Evolutionary conservation across 2,113 vertebrate genomes (phyloP).

Genomic region (Antechinus stuartii): DNA sequence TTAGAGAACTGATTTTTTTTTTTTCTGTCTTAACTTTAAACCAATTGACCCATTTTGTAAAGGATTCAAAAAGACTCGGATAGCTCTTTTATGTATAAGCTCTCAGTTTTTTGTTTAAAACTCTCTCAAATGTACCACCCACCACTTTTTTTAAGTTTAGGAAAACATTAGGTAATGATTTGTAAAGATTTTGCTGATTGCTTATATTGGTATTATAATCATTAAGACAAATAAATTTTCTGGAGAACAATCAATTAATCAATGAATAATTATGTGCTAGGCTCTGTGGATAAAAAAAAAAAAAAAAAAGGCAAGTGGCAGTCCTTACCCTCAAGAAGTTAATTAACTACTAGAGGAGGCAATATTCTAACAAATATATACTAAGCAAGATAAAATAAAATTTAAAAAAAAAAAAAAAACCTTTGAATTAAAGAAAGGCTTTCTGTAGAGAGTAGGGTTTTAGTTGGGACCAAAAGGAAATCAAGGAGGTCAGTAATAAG

Average conservation of each 20-base stretch:
- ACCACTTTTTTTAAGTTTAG: not conserved
- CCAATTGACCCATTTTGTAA: constrained; percentile 23
- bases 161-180: constrained; percentile 10
- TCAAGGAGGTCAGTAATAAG: not conserved
- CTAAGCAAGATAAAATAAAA: not conserved
- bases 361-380: not conserved
- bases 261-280: not conserved
- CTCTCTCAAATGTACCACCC: not conserved
- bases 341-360: not conserved
- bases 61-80: constrained; percentile 30
- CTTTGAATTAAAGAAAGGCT: not conserved
- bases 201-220: not conserved
- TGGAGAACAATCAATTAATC: not conserved
- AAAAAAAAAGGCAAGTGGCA: not conserved
- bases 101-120: not conserved
- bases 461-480: not conserved
- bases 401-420: not conserved
- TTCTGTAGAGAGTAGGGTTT: not conserved
- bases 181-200: constrained; percentile 4
- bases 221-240: constrained; percentile 4
- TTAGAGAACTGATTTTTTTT: constrained; percentile 21
- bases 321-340: not conserved
- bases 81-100: not conserved
- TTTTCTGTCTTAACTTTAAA: constrained; percentile 65
- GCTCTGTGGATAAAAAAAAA: not conserved